Evolutionary conservation across 2,113 vertebrate species (phyloP), one percentile per base, ranked within the genome.

Genomic region (Pollachius pollachius): DNA sequence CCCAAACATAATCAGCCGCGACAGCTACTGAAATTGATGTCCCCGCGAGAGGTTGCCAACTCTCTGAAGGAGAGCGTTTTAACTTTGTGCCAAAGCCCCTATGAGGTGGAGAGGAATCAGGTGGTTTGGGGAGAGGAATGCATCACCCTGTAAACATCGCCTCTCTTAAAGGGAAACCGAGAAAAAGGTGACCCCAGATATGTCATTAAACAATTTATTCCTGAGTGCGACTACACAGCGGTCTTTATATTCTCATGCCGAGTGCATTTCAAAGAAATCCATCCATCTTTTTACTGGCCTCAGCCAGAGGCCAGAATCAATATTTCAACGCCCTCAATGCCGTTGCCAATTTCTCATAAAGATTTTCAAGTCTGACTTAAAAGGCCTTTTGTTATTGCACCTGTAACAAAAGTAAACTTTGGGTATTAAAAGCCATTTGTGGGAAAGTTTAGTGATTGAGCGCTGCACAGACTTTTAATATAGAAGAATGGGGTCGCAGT

Each of bases 331-430:
- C 86, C 81, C 41, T 89, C 88, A 86, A 90, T 82, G 87, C 87
- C 84, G 84, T 74, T 89, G 90, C 91, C 91, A 90, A 93, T 92
- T 92, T 89, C 89, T 90, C 84, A 87, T 89, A 91, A 92, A 92
- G 91, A 91, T 92, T 93, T 91, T 90, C 75, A 87, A 92, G 90
- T 89, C 88, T 76, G 81, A 90, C 88, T 92, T 91, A 89, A 92
- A 93, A 91, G 87, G 87, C 81, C 89, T 90, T 92, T 91, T 89
- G 88, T 92, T 90, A 91, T 87, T 89, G 88, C 87, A 89, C 83
- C 85, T 89, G 85, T 82, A 91, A 90, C 88, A 87, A 90, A 91
- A 92, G 88, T 89, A 89, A 89, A 93, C 89, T 91, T 90, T 85
- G 27, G 67, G 80, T 80, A 80, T 81, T 83, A 79, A 83, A 84